Base-by-base conservation (phyloP, 2,888 invertebrate species). In the Leptopilina myrica region DNA sequence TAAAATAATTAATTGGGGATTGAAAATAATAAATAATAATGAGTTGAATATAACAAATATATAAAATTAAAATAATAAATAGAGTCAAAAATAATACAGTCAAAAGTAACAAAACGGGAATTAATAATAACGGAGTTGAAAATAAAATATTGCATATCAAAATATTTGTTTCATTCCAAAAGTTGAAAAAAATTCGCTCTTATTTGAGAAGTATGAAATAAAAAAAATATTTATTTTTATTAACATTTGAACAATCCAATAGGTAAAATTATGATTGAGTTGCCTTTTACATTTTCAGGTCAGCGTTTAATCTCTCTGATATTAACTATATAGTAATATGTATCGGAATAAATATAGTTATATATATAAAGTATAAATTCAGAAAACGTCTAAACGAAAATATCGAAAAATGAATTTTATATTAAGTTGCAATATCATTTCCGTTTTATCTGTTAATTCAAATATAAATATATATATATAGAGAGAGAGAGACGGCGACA, bases 341-440 rank as follows among this genome's bases (percentile, higher is more conserved):
- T 49, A 49, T 49, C 49, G 26, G 20, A 49, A 69, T 69, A 43
- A 33, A 33, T 33, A 33, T 33, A 33, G 33, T 33, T 33, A 5
- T 33, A 33, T 33, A 33, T 33, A 33, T 33, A 20, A 20, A 20
- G 33, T 43, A 49, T 26, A 69, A 69, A 69, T 69, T 26, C 49
- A 69, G 53, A 69, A 62, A 69, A 69, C 49, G 69, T 69, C 69
- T 69, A 49, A 69, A 53, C 69, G 69, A 53, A 69, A 43, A 69
- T 69, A 69, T 69, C 53, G 69, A 69, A 73, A 73, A 20, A 73
- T 56, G 56, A 56, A 73, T 73, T 56, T 33, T 26, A 73, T 73
- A 73, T 73, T 73, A 56, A 73, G 56, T 14, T 56, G 14, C 26
- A 49, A 20, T 69, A 53, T 69, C 69, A 69, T 69, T 73, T 33